Conservation (phyloP, 2,888 invertebrate genomes). For the Ametastegia equiseti region DNA sequence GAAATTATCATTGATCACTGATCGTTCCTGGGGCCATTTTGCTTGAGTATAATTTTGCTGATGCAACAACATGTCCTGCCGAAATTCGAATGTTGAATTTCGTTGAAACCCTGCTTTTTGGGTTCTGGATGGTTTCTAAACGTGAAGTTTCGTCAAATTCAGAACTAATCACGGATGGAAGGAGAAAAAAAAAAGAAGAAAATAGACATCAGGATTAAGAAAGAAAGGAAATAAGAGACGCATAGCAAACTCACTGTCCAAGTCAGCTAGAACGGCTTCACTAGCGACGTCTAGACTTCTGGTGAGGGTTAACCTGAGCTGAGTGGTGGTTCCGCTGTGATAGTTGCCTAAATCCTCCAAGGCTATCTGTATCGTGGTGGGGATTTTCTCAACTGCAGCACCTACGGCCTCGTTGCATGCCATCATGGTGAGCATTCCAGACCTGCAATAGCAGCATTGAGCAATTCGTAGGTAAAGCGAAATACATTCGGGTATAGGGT, state of each 20-base stretch:
- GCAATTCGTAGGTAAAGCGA: slow-evolving; percentile 62
- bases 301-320: slow-evolving; percentile 80
- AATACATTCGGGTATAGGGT: background rate
- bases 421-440: slow-evolving; percentile 80
- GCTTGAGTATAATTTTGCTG: too few relatives aligned
- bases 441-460: slow-evolving; percentile 73
- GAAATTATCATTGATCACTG: too few relatives aligned
- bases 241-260: slow-evolving; percentile 78
- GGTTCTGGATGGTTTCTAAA: too few relatives aligned
- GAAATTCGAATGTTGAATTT: too few relatives aligned
- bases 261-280: slow-evolving; percentile 80
- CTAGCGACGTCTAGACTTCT: slow-evolving; percentile 81
- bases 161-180: too few relatives aligned
- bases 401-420: slow-evolving; percentile 82
- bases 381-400: slow-evolving; percentile 78
- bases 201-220: too few relatives aligned
- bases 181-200: too few relatives aligned
- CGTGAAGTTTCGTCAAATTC: too few relatives aligned
- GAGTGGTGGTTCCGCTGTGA: slow-evolving; percentile 81
- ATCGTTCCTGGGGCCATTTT: too few relatives aligned
- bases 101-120: too few relatives aligned
- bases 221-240: background rate
- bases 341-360: slow-evolving; percentile 81
- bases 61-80: too few relatives aligned
- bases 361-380: slow-evolving; percentile 78